A percentile compares a stretch with the other conserved stretches of the same genome.
Evolutionary conservation across 2,113 vertebrate species (phyloP).

Genomic region (Oryzias javanicus): DNA sequence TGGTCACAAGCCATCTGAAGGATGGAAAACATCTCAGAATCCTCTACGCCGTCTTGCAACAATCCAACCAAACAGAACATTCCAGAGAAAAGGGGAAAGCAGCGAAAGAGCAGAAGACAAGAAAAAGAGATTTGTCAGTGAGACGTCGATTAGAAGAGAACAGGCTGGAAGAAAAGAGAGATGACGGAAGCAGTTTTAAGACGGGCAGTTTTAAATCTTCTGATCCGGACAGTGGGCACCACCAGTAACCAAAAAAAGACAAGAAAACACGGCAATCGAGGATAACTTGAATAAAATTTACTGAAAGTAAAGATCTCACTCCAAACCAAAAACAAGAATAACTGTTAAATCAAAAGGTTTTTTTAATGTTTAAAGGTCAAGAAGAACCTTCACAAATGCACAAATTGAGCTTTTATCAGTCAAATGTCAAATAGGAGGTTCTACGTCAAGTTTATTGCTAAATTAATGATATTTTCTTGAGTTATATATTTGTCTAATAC

Average conservation of each 20-base stretch:
- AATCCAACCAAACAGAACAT: conserved; percentile 76
- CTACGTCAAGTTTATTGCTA: not conserved
- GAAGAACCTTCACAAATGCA: too few relatives aligned
- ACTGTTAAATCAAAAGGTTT: too few relatives aligned
- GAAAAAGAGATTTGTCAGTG: conserved; percentile 71
- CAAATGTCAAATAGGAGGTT: not conserved
- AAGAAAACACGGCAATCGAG: conserved; percentile 12
- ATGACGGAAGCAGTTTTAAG: conserved; percentile 28
- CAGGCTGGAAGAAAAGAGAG: conserved; percentile 32
- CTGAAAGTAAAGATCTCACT: not conserved
- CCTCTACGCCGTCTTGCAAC: conserved; percentile 91
- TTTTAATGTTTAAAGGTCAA: too few relatives aligned
- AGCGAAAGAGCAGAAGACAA: conserved; percentile 55
- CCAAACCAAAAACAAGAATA: not conserved
- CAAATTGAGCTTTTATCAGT: not conserved
- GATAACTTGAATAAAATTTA: not conserved
- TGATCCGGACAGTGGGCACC: conserved; percentile 38
- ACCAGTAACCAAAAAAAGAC: conserved; percentile 5
- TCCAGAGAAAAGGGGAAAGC: conserved; percentile 72
- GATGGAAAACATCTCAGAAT: conserved; percentile 97
- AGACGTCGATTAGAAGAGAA: conserved; percentile 63
- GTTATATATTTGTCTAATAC: not conserved
- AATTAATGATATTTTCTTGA: not conserved
- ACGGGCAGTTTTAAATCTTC: conserved; percentile 34
- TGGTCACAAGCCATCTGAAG: conserved; percentile 98